Conservation (phyloP, 2,797 vertebrate species). For the Melanotaenia pygmaea region DNA sequence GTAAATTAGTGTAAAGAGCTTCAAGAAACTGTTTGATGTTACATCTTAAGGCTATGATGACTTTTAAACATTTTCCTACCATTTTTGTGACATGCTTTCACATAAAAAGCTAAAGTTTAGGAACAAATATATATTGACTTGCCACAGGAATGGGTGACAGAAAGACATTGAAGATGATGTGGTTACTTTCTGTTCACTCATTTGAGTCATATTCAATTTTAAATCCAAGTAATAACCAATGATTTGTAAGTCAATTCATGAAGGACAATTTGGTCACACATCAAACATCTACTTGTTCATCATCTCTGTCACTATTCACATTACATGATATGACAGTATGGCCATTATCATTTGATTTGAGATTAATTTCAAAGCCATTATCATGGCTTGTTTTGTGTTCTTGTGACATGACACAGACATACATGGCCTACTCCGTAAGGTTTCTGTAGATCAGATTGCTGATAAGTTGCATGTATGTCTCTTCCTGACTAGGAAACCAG, state of each 20-base stretch:
- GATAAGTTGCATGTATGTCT: slow-evolving; percentile 13
- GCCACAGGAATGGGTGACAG: neutral
- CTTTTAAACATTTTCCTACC: neutral
- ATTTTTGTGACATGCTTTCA: no score
- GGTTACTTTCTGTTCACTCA: neutral
- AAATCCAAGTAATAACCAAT: neutral
- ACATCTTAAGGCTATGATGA: neutral
- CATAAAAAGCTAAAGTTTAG: neutral
- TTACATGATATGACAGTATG: neutral
- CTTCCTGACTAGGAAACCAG: slow-evolving; percentile 9
- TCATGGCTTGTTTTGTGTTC: no score
- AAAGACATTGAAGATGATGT: neutral
- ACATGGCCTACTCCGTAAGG: neutral
- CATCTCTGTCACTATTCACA: neutral
- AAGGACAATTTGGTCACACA: neutral
- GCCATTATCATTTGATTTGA: neutral
- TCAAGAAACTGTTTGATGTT: no score
- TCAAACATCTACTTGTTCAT: neutral
- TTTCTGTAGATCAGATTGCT: neutral
- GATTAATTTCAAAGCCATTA: neutral
- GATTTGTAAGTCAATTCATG: neutral
- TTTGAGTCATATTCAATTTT: neutral
- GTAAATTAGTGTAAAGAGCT: no score
- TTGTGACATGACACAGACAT: neutral
- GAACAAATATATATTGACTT: neutral